Evolutionary conservation across 1,140 invertebrate genomes (phyloP), one percentile per base, ranked within the genome.

Genomic region (Tetragonula clypearis): DNA sequence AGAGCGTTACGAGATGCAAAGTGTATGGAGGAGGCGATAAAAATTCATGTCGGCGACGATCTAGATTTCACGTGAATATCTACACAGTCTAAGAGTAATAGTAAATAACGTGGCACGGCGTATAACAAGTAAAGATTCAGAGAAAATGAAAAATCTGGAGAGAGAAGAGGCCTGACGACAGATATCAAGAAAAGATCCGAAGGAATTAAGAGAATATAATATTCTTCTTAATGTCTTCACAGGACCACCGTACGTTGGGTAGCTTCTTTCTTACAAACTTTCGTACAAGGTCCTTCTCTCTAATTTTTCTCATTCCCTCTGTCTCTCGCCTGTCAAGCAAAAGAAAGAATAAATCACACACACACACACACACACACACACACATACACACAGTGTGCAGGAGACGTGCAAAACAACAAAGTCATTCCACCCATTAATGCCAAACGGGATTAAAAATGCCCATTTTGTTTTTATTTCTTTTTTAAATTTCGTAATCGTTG

Each of bases 401-500:
- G 30, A 41, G 21, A 41, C 66, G 3, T 71, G 12, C 5, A 53
- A 23, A 14, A 55, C 8, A 17, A 19, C 26, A 66, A 68, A 8
- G 30, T 2, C 21, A 30, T 19, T 21, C 4, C 30, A 35, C 1
- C 11, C 19, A 30, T 30, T 30, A 2, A 26, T 30, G 3, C 19
- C 3, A 23, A 23, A 30, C 17, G 8, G 30, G 41, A 76, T 76
- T 23, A 76, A 60, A 76, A 76, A 23, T 30, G 12, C 1, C 0
- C 8, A 15, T 58, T 23, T 35, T 55, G 0, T 17, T 23, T 60
- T 11, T 14, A 12, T n/a, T 58, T 76, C 19, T 58, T 23, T 30
- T 1, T 35, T 19, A 35, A 79, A 83, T 83, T 56, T 83, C 53
- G 60, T 55, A 68, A 68, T 76, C 73, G 62, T n/a, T 83, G 19